Base-by-base conservation (phyloP, 2,888 invertebrate genomes). In the Mythimna vitellina region DNA sequence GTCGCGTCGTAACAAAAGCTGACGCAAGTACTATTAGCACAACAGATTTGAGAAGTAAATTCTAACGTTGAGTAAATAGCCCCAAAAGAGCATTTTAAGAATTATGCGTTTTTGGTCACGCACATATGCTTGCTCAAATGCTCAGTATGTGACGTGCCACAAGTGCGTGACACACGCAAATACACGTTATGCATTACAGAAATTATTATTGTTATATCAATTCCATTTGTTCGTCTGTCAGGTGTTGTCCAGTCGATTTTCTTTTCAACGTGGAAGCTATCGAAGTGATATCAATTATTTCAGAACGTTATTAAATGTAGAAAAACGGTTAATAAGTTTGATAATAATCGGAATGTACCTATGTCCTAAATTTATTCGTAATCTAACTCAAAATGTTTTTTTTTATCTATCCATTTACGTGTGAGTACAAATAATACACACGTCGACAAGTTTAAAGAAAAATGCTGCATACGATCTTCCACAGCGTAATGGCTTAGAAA, bases 151-250 rank as follows among this genome's bases (percentile, higher is more conserved):
- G 25, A 54, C 17, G 70, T 1, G 17, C 2, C 25, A 9, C 1
- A 17, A 29, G 25, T 63, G 29, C 70, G 49, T 70, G 63, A 20
- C 14, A 49, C 70, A 70, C 49, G 56, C 56, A 58, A 22, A 29
- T 54, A 32, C 8, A n/a, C 49, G n/a, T 10, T 7, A 22, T 49
- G 20, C 20, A 42, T 22, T 38, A 7, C 1, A 38, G 22, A 7
- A 58, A 58, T 38, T 58, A n/a, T n/a, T 35, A 60, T 20, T 29
- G n/a, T 9, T n/a, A 4, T 14, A 14, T 9, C 20, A 10, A 57
- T 4, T 9, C 1, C 46, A 46, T 46, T 46, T 20, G 46, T 14
- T 46, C 46, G 5, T 46, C 46, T 6, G 17, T 46, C 46, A 7
- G 17, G 17, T 46, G 17, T 17, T 46, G 46, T 46, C 46, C 17